A percentile compares a stretch with the other conserved stretches of the same genome.
Conservation (phyloP, 2,113 vertebrate species). For the Nettapus auritus region DNA sequence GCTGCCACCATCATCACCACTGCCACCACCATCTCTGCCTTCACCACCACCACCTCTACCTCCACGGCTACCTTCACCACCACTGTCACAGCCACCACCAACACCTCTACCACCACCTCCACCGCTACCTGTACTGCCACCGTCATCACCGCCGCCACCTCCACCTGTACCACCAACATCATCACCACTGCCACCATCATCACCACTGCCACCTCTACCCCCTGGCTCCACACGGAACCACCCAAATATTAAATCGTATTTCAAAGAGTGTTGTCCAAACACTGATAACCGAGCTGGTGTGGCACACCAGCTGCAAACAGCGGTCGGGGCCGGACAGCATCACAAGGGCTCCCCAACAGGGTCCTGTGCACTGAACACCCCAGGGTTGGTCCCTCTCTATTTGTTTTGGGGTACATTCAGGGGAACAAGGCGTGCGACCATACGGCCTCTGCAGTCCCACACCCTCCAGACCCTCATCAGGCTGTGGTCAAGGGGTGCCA, state of each 20-base stretch:
- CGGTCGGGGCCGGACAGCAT: too few species aligned
- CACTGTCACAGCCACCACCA: background rate
- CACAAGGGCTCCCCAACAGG: background rate
- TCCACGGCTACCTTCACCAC: background rate
- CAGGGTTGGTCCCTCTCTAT: background rate
- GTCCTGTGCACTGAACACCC: too few species aligned
- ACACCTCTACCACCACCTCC: background rate
- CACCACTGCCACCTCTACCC: background rate
- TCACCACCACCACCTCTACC: background rate
- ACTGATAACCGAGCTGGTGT: accelerated
- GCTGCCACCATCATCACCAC: too few species aligned
- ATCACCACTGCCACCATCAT: background rate
- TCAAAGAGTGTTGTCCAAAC: background rate
- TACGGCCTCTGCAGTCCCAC: background rate
- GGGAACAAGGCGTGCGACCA: accelerated
- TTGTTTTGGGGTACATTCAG: accelerated
- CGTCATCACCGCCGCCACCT: background rate
- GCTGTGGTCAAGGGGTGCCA: background rate
- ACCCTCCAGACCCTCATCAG: background rate
- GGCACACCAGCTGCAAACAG: accelerated
- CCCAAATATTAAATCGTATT: background rate
- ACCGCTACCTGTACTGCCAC: background rate
- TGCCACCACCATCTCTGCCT: background rate
- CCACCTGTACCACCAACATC: background rate
- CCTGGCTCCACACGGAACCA: background rate